A percentile compares a stretch with the other conserved stretches of the same genome.
These are phyloP conservation scores for Myotis findleyi DNA, from an alignment of 2,797 vertebrate species.

Conservation along the genomic window DNA sequence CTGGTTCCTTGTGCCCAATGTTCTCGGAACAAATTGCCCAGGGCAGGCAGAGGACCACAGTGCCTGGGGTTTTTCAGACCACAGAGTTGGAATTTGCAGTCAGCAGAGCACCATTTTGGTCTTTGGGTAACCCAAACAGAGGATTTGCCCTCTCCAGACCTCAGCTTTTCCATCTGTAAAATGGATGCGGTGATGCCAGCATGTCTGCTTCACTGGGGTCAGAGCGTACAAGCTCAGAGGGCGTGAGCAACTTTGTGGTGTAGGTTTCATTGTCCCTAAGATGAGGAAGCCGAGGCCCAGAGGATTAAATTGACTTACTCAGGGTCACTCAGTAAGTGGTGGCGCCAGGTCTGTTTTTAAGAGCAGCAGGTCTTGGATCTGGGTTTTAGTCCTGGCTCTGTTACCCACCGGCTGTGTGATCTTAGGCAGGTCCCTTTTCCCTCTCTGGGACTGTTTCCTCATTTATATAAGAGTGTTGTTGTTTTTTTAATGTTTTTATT, in stretches of 20 bases:
- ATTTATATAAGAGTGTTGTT: not conserved
- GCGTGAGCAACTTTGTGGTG: not conserved
- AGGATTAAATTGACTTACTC: not conserved
- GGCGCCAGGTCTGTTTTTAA: not conserved
- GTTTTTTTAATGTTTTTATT: not conserved
- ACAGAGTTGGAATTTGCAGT: not conserved
- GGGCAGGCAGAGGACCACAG: not conserved
- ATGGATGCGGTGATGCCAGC: not conserved
- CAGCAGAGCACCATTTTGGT: not conserved
- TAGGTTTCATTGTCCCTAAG: not conserved
- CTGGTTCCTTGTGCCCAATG: not conserved
- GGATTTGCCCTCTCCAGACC: not conserved
- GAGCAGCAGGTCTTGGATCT: not conserved
- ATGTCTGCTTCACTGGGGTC: not conserved
- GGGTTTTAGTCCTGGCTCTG: not conserved
- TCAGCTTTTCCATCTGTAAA: conserved; percentile 20
- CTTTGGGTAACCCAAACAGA: not conserved
- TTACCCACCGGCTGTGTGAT: not conserved
- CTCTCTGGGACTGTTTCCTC: not conserved
- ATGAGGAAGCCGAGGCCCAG: not conserved
- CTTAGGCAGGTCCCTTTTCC: not conserved
- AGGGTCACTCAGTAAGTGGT: not conserved
- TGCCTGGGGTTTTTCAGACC: not conserved
- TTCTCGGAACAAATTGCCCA: not conserved
- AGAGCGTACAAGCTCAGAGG: not conserved